These are phyloP conservation scores for Anguilla japonica DNA, from an alignment of 2,113 vertebrate species.

Conservation along the genomic window DNA sequence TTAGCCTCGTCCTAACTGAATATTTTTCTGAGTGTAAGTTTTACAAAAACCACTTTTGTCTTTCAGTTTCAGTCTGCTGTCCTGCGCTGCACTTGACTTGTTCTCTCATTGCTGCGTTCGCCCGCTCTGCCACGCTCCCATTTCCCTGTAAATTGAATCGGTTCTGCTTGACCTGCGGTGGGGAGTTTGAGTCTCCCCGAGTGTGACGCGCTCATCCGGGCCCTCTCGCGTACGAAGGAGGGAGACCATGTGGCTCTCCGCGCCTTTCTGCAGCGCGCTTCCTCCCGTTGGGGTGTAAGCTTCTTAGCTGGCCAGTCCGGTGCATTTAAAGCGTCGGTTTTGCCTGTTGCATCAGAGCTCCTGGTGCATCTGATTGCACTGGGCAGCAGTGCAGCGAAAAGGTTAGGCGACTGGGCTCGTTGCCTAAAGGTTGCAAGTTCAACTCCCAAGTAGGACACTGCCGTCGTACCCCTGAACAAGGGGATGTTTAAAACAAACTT, in stretches of 20 bases:
- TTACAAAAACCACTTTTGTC: background rate
- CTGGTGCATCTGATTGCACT: too few species aligned
- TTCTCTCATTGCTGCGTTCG: background rate
- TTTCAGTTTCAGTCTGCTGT: background rate
- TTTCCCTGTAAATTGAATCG: constrained; percentile 3
- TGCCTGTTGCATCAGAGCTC: background rate
- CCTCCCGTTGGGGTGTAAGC: background rate
- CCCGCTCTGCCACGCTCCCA: background rate
- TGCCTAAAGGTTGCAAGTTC: too few species aligned
- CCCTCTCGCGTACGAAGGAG: background rate
- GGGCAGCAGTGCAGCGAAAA: too few species aligned
- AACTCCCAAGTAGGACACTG: too few species aligned
- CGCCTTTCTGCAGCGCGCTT: background rate
- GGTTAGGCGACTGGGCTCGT: too few species aligned
- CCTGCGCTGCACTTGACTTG: too few species aligned
- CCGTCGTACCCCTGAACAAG: too few species aligned
- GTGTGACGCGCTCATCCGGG: background rate
- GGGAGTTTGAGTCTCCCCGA: background rate
- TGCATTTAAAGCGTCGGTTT: background rate
- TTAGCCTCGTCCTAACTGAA: too few species aligned
- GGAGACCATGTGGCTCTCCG: background rate
- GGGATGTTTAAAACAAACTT: too few species aligned
- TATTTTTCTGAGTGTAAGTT: background rate
- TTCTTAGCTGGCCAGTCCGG: background rate
- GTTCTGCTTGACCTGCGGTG: constrained; percentile 9